phyloP scores from a whole-genome alignment of 2,797 vertebrate genomes.

The Helarctos malayanus region DNA sequence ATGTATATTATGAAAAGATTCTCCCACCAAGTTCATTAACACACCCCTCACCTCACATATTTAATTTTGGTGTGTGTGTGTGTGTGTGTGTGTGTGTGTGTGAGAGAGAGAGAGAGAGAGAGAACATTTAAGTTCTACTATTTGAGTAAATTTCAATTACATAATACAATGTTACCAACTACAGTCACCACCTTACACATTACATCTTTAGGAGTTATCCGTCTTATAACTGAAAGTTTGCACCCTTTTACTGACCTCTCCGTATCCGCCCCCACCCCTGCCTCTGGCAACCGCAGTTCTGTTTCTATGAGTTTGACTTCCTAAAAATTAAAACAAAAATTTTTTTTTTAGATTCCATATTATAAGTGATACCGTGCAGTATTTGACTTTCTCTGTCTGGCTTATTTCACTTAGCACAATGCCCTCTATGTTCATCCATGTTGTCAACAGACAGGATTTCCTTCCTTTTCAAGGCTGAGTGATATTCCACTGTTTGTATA shows the following conservation, averaged over 20 bases:
- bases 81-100: neutral
- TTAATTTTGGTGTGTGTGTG: neutral
- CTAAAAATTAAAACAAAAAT: neutral
- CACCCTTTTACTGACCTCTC: neutral
- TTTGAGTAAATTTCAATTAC: neutral
- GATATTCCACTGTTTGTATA: neutral
- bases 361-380: neutral
- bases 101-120: too few species aligned
- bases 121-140: constrained; percentile 21
- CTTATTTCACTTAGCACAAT: constrained; percentile 9
- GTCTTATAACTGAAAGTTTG: neutral
- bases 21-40: neutral
- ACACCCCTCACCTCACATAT: neutral
- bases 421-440: neutral
- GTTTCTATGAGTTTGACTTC: neutral
- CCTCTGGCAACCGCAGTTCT: neutral
- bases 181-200: neutral
- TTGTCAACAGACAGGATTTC: neutral
- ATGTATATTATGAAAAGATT: neutral
- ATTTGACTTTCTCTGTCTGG: neutral
- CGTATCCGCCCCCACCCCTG: neutral
- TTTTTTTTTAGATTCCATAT: neutral
- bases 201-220: neutral
- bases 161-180: neutral
- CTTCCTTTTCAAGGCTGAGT: neutral